Base-by-base conservation (phyloP, 2,888 invertebrate species). In the Amphiduros pacificus region DNA sequence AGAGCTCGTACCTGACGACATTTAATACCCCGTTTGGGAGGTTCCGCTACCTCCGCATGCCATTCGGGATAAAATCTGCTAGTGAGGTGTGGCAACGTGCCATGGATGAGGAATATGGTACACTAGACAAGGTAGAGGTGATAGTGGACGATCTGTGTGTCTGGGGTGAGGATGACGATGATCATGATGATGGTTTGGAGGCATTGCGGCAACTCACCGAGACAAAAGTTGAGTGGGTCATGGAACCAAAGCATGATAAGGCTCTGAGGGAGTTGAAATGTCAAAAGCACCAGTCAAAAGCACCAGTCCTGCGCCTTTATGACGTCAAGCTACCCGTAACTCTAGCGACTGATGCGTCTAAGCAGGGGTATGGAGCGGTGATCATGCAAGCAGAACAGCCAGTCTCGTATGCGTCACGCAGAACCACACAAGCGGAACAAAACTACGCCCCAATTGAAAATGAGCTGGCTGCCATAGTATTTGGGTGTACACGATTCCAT, bases 11-110 rank as follows among this genome's bases (percentile, higher is more conserved):
- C 22, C 53, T 72, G 20, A 73, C 72, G 29, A 73, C 67, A 0
- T 72, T 73, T 53, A 71, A 71, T 49, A 69, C 70, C 0, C 70
- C 70, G 1, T 60, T 71, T 24, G 71, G 70, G 17, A 26, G 50
- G 14, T 57, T 31, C 31, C n/a, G 31, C 4, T 57, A 28, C 31
- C 9, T 28, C 20, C n/a, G 58, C 17, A 57, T 57, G 58, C 58
- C 58, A 14, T 50, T 57, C 31, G 58, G 50, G 3, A 57, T 57
- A n/a, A 31, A 22, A 17, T 50, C 58, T 29, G 58, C 50, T 6
- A 22, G 50, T 4, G 49, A 57, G 32, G 22, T 57, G 5, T 57
- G 58, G 49, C 58, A 57, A 22, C 49, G 50, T 6, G 49, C 58
- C 50, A 57, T 57, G 58, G 49, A 32, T 5, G 50, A 49, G 17